Evolutionary conservation across 2,797 vertebrate species (phyloP), one percentile per base, ranked within the genome.

Genomic region (Oreochromis grahami): DNA sequence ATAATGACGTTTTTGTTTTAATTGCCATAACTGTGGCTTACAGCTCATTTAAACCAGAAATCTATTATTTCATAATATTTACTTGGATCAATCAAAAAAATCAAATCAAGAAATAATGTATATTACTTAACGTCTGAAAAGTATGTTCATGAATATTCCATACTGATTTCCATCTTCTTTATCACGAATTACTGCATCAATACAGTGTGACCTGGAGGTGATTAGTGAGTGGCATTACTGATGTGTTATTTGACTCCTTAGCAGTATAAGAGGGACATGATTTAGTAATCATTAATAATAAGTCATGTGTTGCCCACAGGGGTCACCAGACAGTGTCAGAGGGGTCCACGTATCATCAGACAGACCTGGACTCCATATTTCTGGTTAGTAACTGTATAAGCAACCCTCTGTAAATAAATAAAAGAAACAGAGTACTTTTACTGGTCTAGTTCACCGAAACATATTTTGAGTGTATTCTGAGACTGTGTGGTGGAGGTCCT

Each of bases 381-480:
- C 12, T 0, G 65, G 88, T 89, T 10, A 6, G 86, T 84, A 82
- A 29, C 21, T 52, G 8, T 1, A 53, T 15, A 48, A 50, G 4
- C 50, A 34, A 0, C 38, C 24, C 7, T 63, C 21, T 1, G 24
- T 1, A 12, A 38, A 21, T 11, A 65, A 65, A 65, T 65, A 65
- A 65, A 65, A 65, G 4, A 38, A 38, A 65, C 0, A 21, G 1
- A 63, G 0, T 36, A 34, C 29, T 60, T 60, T 0, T 7, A 19
- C 7, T 60, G 15, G 29, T 60, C 56, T 34, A 0, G 29, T 6
- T 60, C 56, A 34, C 29, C 3, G 0, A 60, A 19, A 60, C 56
- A 60, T 32, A 58, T 32, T 58, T 32, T 58, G 55, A n/a, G 41
- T 3, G 12, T 43, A 14, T 43, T 43, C 41, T 43, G 41, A 43